Conservation (phyloP, 2,797 vertebrate genomes). For the Eulemur albifrons region DNA sequence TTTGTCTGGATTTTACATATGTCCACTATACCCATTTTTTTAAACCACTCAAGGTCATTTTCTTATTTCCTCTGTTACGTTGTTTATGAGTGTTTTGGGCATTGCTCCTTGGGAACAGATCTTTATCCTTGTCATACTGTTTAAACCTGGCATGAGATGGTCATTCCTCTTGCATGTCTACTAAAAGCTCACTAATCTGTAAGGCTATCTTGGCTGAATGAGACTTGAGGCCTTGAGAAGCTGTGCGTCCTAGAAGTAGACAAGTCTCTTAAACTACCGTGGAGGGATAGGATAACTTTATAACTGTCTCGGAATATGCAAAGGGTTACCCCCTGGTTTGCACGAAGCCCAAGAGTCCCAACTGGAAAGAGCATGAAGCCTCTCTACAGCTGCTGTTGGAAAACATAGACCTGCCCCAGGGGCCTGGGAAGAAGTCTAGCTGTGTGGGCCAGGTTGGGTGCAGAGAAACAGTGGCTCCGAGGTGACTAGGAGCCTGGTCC, state of each 20-base stretch:
- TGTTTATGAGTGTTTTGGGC: neutral
- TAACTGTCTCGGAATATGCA: neutral
- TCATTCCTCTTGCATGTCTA: neutral
- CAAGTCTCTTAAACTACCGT: neutral
- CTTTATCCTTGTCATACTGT: neutral
- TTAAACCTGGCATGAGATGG: neutral
- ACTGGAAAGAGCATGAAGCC: neutral
- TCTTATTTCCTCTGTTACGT: neutral
- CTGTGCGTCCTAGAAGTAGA: neutral
- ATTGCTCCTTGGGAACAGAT: neutral
- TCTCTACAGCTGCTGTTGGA: neutral
- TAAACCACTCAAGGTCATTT: neutral
- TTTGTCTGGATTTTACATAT: neutral
- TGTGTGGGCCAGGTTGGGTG: fast-evolving
- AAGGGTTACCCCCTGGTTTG: neutral
- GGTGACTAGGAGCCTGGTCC: neutral
- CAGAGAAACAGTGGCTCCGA: neutral
- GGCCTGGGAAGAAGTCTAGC: neutral
- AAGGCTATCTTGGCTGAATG: neutral
- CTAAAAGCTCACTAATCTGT: neutral
- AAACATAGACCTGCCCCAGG: neutral
- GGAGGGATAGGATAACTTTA: neutral
- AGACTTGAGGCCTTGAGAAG: neutral
- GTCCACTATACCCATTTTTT: neutral
- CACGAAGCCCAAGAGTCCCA: neutral